Evolutionary conservation across 2,113 vertebrate species (phyloP).

Genomic region (Platycercus adscitus): DNA sequence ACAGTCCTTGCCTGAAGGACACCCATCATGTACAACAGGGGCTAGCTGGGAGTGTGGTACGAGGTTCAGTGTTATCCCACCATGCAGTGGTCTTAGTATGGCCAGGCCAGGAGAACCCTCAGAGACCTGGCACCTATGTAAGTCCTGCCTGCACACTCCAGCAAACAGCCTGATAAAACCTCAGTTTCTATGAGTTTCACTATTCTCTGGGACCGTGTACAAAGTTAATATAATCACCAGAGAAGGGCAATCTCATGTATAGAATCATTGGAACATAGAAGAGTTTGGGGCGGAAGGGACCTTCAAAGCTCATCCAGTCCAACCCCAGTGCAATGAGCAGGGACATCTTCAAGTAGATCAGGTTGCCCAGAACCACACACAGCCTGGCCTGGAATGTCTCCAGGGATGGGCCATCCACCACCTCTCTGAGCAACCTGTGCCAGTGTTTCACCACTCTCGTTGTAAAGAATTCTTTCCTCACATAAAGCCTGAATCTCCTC

Average conservation of each 20-base stretch:
- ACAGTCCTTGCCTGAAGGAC: background rate
- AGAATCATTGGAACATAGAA: background rate
- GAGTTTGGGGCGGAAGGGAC: background rate
- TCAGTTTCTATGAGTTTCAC: background rate
- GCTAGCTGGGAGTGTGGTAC: background rate
- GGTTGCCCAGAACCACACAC: background rate
- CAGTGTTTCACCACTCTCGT: background rate
- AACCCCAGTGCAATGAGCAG: background rate
- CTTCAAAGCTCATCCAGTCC: background rate
- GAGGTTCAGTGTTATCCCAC: background rate
- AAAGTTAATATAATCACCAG: background rate
- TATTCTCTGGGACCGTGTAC: background rate
- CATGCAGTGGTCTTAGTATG: background rate
- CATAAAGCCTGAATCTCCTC: background rate
- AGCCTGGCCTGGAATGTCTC: background rate
- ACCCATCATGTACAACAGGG: background rate
- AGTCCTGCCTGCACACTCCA: background rate
- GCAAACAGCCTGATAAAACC: background rate
- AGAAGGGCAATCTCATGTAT: background rate
- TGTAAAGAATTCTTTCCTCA: background rate
- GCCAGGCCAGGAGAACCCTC: background rate
- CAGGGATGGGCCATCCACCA: background rate
- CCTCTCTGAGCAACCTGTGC: background rate
- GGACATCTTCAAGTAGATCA: background rate
- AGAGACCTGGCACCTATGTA: background rate